Base-by-base conservation (phyloP, 2,888 invertebrate species). In the Tenthredo distinguenda region DNA sequence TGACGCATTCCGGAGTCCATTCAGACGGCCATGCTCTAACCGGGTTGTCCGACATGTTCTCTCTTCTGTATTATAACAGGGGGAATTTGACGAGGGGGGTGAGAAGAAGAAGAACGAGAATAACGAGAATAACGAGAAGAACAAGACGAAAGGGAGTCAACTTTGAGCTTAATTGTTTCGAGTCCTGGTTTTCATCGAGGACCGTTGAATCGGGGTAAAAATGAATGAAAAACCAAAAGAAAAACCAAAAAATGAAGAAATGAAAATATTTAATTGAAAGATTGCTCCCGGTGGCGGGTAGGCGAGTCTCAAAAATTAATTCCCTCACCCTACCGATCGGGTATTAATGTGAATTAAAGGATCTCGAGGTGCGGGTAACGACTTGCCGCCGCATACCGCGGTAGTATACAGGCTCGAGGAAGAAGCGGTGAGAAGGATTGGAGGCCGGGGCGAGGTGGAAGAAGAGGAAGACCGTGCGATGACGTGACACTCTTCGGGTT, bases 401-500 rank as follows among this genome's bases (percentile, higher is more conserved):
- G 21, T 12, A 9, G 71, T 10, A 10, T 26, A 31, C 9, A 18
- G 34, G 6, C 0, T 43, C n/a, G 43, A 43, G 43, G 43, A 74
- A 43, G 74, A 74, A 43, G 21, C n/a, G 10, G 74, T 4, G 21
- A n/a, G 74, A 43, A 43, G 74, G 43, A 43, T 40, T 37, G 47
- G 47, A 26, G 55, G 55, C 55, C 55, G 18, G 7, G 21, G 47
- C 4, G 26, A 21, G 43, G 74, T 15, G 7, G 43, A 47, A 43
- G 21, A 47, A 76, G 47, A 43, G 37, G 21, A 40, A 58, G 62
- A 83, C 71, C 47, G 83, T 68, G 83, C 83, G 83, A 83, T 83
- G 83, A 83, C 92, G 92, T 91, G 92, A 92, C 92, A 92, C 92
- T 92, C 91, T 91, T 89, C 91, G 91, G 92, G 92, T 92, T 92